These are phyloP conservation scores for Drosophila picticornis DNA, from an alignment of 2,888 invertebrate genomes.

Conservation along the genomic window DNA sequence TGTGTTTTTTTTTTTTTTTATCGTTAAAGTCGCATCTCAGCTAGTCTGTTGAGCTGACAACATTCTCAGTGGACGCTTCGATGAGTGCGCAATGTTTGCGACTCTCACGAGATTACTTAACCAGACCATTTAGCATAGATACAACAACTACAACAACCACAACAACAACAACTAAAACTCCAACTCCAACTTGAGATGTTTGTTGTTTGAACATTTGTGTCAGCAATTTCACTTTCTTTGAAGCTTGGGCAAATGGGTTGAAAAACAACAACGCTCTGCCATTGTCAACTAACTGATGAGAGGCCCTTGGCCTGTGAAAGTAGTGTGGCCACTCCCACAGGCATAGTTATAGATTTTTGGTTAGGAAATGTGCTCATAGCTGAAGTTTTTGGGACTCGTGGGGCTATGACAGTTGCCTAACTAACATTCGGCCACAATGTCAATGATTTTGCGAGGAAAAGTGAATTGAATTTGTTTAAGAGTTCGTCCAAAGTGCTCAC, in stretches of 20 bases:
- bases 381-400: constrained; percentile 9
- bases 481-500: constrained; percentile 54
- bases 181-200: constrained; percentile 40
- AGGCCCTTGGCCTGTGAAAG: constrained; percentile 46
- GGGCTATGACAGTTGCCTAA: constrained; percentile 48
- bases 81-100: constrained; percentile 77
- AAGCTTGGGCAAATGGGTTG: constrained; percentile 58
- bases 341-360: constrained; percentile 52
- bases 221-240: constrained; percentile 83
- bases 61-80: constrained; percentile 63
- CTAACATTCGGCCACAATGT: constrained; percentile 56
- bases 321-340: constrained; percentile 61
- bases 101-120: constrained; percentile 80
- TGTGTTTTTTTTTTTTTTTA: constrained; percentile 12
- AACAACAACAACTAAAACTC: constrained; percentile 17
- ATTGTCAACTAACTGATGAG: constrained; percentile 41
- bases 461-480: constrained; percentile 67
- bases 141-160: constrained; percentile 35
- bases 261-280: constrained; percentile 58
- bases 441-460: constrained; percentile 47
- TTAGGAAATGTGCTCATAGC: constrained; percentile 29
- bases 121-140: constrained; percentile 75
- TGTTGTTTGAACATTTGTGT: constrained; percentile 78
- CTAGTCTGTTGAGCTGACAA: constrained; percentile 52
- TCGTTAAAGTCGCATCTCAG: constrained; percentile 48